Percentiles rank a stretch among this genome's conserved stretches.
phyloP scores from a whole-genome alignment of 1,140 invertebrate species.

The Monochamus saltuarius region DNA sequence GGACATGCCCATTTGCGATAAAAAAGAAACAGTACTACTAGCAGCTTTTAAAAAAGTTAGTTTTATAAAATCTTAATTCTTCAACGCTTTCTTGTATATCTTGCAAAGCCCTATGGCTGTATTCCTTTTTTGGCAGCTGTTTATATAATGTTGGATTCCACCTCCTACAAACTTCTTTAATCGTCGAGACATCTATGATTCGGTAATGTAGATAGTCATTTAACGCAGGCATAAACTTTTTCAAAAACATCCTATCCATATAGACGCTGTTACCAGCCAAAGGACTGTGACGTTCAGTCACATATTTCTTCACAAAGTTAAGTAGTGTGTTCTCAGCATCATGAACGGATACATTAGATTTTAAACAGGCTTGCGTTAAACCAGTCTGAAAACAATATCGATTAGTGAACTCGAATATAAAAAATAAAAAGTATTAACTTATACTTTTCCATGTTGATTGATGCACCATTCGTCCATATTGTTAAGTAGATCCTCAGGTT shows the following conservation, averaged over 20 bases:
- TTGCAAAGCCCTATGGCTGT: constrained; percentile 71
- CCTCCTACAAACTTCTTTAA: constrained; percentile 81
- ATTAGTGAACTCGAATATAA: constrained; percentile 11
- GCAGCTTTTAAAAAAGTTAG: constrained; percentile 43
- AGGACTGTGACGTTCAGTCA: constrained; percentile 63
- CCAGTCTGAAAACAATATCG: constrained; percentile 64
- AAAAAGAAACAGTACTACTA: too few relatives aligned
- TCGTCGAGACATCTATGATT: constrained; percentile 87
- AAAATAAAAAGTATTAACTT: constrained; percentile 15
- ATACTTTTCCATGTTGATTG: constrained; percentile 71
- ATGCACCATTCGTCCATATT: constrained; percentile 84
- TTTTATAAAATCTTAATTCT: constrained; percentile 65
- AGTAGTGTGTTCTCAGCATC: constrained; percentile 72
- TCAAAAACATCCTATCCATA: constrained; percentile 79
- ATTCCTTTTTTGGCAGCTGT: constrained; percentile 63
- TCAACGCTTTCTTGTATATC: constrained; percentile 86
- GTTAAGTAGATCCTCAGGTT: constrained; percentile 70
- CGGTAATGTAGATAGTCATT: constrained; percentile 85
- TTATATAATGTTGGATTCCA: constrained; percentile 70
- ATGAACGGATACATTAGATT: constrained; percentile 65
- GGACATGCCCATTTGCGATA: too few relatives aligned
- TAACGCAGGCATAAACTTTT: constrained; percentile 73
- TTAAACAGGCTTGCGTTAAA: constrained; percentile 67
- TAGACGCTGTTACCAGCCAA: constrained; percentile 90
- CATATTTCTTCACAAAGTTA: constrained; percentile 71